Conservation (phyloP, 2,888 invertebrate species). For the Brassicogethes aeneus region DNA sequence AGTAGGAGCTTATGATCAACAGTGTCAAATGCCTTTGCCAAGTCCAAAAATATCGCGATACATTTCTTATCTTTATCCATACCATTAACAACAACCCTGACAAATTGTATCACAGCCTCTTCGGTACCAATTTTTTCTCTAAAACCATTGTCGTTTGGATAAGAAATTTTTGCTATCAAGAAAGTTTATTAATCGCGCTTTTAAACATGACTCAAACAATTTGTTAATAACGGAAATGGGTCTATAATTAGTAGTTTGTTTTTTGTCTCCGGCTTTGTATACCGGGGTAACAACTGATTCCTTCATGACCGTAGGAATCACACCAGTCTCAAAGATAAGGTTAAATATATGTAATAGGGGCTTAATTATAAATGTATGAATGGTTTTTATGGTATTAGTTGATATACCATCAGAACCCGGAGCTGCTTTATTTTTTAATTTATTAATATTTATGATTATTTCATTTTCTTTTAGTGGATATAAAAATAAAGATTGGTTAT, state of each 20-base stretch:
- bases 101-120: conserved; percentile 6
- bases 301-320: conserved; percentile 7
- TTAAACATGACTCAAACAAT: conserved; percentile 6
- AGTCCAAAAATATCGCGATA: too few species aligned
- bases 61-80: neutral
- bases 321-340: conserved; percentile 4
- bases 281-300: conserved; percentile 6
- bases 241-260: too few species aligned
- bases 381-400: too few species aligned
- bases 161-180: conserved; percentile 5
- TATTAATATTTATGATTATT: too few species aligned
- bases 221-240: conserved; percentile 5
- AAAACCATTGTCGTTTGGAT: conserved; percentile 8
- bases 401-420: too few species aligned
- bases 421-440: too few species aligned
- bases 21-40: too few species aligned
- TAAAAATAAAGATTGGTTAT: too few species aligned
- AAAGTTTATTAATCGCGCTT: conserved; percentile 2
- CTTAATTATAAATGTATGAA: conserved; percentile 3
- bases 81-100: conserved; percentile 3
- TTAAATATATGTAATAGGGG: conserved; percentile 8
- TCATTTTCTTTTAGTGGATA: too few species aligned
- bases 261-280: conserved; percentile 4
- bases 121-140: conserved; percentile 6
- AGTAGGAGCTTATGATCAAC: neutral